Base-by-base conservation (phyloP, 1,140 invertebrate genomes). In the Heliconius himera region DNA sequence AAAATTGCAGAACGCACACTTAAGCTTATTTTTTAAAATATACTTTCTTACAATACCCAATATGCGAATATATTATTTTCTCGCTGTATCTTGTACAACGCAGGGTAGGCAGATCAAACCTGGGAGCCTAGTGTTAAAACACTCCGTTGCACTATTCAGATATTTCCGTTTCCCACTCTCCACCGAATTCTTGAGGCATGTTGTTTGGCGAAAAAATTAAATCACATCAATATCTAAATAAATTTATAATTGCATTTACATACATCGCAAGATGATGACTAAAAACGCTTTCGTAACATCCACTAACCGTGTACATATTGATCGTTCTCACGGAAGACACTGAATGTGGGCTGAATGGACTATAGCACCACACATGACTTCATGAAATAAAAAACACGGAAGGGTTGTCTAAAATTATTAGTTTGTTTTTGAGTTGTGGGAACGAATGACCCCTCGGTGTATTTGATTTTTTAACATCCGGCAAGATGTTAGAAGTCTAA, bases 391-490 rank as follows among this genome's bases (percentile, higher is more conserved):
- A 92, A 91, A 91, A 93, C 86, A 82, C 88, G 91, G 91, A 93
- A 93, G 91, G 91, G 91, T 92, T 93, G 86, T 85, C 84, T 87
- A 82, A 89, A 90, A 90, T 91, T 89, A 91, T 88, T 86, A 90
- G 88, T 91, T 89, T 89, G 90, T 90, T 90, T 91, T 87, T 91
- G 89, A 90, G 87, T 80, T 86, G 87, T 90, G 89, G 88, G 89
- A 90, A 90, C 84, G 83, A 87, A 80, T 91, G 89, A 90, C 90
- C 90, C 90, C 89, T 85, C 80, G 73, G 56, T 70, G 38, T 81
- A 82, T 81, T 83, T 81, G 78, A 87, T 88, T 89, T 91, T 91
- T 91, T 88, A 80, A 87, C 81, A 86, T 91, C 90, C 90, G 89
- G 90, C 84, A 89, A 83, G 82, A 83, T 83, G 82, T 77, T 81